phyloP scores from a whole-genome alignment of 2,888 invertebrate species.

The Spilarctia lutea region DNA sequence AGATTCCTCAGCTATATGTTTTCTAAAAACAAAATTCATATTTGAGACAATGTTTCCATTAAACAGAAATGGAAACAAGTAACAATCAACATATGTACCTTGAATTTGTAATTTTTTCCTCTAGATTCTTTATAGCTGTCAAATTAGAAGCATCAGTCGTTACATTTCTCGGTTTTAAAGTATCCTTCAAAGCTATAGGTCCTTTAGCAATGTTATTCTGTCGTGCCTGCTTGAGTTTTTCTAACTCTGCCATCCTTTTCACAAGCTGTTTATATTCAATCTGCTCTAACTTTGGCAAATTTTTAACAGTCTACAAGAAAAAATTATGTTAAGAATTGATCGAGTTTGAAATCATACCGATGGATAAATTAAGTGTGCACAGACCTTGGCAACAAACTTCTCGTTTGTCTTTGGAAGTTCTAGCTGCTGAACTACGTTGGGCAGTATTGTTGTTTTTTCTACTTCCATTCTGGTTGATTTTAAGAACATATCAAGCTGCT shows the following conservation, averaged over 20 bases:
- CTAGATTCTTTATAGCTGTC: slow-evolving; percentile 58
- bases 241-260: slow-evolving; percentile 81
- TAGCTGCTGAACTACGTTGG: slow-evolving; percentile 68
- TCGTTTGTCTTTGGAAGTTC: slow-evolving; percentile 61
- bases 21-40: slow-evolving; percentile 60
- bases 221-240: slow-evolving; percentile 79
- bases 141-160: slow-evolving; percentile 52
- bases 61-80: not conserved
- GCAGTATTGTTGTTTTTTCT: slow-evolving; percentile 69
- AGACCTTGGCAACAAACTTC: slow-evolving; percentile 82
- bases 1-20: slow-evolving; percentile 80
- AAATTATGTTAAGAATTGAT: slow-evolving; percentile 22
- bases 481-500: slow-evolving; percentile 77
- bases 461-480: slow-evolving; percentile 79
- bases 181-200: slow-evolving; percentile 62
- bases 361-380: too few relatives aligned
- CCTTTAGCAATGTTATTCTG: slow-evolving; percentile 60
- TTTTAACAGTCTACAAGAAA: slow-evolving; percentile 75
- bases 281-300: slow-evolving; percentile 82
- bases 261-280: slow-evolving; percentile 82
- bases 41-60: not conserved
- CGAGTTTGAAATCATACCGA: slow-evolving; percentile 21
- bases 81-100: slow-evolving; percentile 63
- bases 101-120: slow-evolving; percentile 75
- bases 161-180: slow-evolving; percentile 72